Evolutionary conservation across 2,797 vertebrate genomes (phyloP).

Genomic region (Tapera naevia): DNA sequence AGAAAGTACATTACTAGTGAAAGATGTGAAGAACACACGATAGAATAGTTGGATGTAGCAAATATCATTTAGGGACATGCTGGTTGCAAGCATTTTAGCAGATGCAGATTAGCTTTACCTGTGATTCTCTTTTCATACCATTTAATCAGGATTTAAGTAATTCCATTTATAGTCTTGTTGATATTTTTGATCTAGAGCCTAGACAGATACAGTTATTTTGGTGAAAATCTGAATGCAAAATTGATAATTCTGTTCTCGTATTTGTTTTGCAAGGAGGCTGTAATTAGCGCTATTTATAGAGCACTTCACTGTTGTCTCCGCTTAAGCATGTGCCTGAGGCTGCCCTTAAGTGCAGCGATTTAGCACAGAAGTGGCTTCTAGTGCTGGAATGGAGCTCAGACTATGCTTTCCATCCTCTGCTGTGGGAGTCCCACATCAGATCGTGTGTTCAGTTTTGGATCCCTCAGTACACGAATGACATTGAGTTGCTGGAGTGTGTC

Average conservation of each 20-base stretch:
- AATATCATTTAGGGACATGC: not conserved
- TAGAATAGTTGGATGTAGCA: not conserved
- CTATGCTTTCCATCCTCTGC: not conserved
- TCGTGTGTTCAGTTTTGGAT: too few relatives aligned
- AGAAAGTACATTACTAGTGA: not conserved
- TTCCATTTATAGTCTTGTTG: not conserved
- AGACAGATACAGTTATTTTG: not conserved
- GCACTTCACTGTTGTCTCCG: not conserved
- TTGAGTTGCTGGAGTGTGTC: too few relatives aligned
- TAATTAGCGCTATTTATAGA: not conserved
- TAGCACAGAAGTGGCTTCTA: not conserved
- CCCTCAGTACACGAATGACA: too few relatives aligned
- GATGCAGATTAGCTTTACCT: not conserved
- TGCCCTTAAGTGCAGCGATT: fast-evolving
- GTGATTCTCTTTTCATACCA: not conserved
- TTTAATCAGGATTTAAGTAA: not conserved
- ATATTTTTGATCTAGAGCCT: not conserved
- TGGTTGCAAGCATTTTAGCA: not conserved
- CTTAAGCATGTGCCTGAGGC: not conserved
- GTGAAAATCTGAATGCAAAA: not conserved
- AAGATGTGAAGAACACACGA: not conserved
- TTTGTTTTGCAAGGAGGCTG: not conserved
- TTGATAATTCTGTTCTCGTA: not conserved
- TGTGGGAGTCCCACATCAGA: not conserved
- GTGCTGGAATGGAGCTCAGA: not conserved